Conservation (phyloP, 2,113 vertebrate species). For the Rynchops niger region DNA sequence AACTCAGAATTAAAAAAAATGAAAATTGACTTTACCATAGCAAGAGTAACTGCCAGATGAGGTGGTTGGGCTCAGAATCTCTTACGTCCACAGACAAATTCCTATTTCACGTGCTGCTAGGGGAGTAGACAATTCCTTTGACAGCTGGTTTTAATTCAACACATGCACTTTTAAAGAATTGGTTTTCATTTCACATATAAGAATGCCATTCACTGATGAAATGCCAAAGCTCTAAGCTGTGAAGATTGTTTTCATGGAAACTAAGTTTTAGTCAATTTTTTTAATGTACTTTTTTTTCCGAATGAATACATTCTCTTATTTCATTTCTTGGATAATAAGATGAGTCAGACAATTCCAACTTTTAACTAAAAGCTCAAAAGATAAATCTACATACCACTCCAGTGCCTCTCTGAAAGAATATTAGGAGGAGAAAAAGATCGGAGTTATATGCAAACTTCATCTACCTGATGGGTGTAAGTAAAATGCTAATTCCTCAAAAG, state of each 20-base stretch:
- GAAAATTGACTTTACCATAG: not conserved
- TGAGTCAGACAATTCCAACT: not conserved
- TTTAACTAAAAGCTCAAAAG: not conserved
- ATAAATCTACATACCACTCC: not conserved
- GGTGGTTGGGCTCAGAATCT: not conserved
- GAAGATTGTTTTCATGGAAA: not conserved
- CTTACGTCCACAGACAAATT: not conserved
- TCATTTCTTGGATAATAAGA: not conserved
- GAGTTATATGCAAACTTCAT: not conserved
- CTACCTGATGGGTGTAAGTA: not conserved
- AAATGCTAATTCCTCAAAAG: not conserved
- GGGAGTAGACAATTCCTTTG: not conserved
- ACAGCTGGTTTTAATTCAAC: conserved; percentile 22
- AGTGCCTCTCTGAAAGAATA: not conserved
- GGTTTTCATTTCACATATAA: not conserved
- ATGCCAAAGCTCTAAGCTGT: not conserved
- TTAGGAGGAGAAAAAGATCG: not conserved
- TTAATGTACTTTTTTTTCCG: not conserved
- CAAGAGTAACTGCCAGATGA: not conserved
- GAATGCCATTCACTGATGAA: not conserved
- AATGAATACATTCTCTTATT: not conserved
- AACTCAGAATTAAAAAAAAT: not conserved
- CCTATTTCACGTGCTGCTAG: not conserved
- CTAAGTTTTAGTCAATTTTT: not conserved
- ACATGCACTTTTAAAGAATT: not conserved